phyloP scores from a whole-genome alignment of 2,888 invertebrate genomes.

The Dasypolia templi region DNA sequence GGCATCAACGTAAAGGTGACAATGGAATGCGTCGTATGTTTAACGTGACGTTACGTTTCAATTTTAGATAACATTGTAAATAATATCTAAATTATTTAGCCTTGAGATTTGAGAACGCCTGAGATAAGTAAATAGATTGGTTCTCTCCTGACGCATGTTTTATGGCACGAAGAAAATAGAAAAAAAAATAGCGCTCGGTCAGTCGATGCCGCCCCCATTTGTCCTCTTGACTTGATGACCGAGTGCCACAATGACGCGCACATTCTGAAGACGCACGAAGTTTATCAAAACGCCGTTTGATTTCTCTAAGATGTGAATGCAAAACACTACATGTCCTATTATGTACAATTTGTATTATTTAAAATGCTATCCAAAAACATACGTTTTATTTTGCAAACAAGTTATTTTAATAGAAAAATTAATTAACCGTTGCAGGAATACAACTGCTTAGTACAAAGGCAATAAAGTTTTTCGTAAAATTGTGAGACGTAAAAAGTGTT shows the following conservation, averaged over 20 bases:
- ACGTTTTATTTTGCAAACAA: constrained; percentile 44
- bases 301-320: constrained; percentile 31
- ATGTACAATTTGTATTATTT: constrained; percentile 36
- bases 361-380: constrained; percentile 17
- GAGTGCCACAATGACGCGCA: constrained; percentile 52
- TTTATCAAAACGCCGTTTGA: constrained; percentile 32
- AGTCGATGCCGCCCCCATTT: constrained; percentile 29
- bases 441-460: constrained; percentile 21
- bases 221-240: constrained; percentile 52
- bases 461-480: constrained; percentile 21
- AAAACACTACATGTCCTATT: constrained; percentile 27
- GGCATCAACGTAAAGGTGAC: constrained; percentile 46
- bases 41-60: constrained; percentile 55
- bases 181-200: constrained; percentile 54
- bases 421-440: background rate
- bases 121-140: constrained; percentile 76
- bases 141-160: constrained; percentile 56
- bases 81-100: constrained; percentile 79
- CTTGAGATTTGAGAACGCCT: constrained; percentile 76
- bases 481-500: constrained; percentile 15
- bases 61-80: constrained; percentile 75
- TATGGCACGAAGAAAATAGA: constrained; percentile 36
- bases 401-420: constrained; percentile 31
- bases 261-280: constrained; percentile 36
- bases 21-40: constrained; percentile 34